These are phyloP conservation scores for Callimorpha dominula DNA, from an alignment of 2,888 invertebrate genomes.

Conservation along the genomic window DNA sequence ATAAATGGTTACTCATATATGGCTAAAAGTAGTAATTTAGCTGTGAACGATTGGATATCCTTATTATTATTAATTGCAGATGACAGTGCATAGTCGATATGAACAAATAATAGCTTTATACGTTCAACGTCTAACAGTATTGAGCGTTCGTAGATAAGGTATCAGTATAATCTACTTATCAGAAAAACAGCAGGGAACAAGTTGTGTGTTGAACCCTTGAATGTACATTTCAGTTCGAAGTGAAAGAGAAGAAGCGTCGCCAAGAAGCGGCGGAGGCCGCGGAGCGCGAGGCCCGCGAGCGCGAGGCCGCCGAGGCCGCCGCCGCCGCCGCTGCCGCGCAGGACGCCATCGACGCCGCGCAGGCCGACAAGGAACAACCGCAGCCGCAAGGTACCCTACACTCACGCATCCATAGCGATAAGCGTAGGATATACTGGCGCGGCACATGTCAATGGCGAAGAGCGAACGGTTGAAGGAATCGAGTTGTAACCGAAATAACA, in stretches of 20 bases:
- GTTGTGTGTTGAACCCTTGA: too few species aligned
- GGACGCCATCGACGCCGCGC: conserved; percentile 76
- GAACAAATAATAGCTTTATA: not conserved
- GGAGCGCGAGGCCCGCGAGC: conserved; percentile 90
- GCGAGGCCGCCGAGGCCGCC: conserved; percentile 82
- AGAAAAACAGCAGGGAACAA: too few species aligned
- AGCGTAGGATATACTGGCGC: not conserved
- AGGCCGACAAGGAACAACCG: conserved; percentile 69
- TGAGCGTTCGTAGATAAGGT: not conserved
- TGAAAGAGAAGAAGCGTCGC: conserved; percentile 97
- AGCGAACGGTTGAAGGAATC: conserved; percentile 1
- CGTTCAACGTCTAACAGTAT: not conserved
- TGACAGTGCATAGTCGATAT: not conserved
- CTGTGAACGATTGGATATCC: too few species aligned
- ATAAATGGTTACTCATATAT: too few species aligned
- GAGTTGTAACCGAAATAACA: not conserved
- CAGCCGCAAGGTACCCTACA: conserved; percentile 69
- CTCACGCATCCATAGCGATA: not conserved
- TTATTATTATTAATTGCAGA: not conserved
- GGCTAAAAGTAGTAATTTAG: too few species aligned
- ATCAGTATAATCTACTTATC: too few species aligned
- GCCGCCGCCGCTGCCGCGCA: conserved; percentile 74
- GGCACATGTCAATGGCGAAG: not conserved
- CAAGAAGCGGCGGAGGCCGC: conserved; percentile 95
- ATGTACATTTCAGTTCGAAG: conserved; percentile 92